phyloP scores from a whole-genome alignment of 2,888 invertebrate genomes.

The Sinelater perroti region DNA sequence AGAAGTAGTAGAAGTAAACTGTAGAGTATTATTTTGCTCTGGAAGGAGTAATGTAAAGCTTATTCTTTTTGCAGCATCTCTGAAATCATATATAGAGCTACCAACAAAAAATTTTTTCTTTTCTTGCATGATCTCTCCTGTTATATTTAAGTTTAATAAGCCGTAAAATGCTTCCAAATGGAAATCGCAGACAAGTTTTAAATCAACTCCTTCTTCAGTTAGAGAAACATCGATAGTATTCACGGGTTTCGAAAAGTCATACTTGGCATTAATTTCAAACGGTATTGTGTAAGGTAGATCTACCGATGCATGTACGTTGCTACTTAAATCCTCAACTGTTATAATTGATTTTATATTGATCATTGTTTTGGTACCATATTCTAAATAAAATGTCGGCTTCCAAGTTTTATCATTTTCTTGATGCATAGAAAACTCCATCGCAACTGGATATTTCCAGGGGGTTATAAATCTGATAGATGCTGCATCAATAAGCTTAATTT shows the following conservation, averaged over 20 bases:
- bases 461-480: slow-evolving; percentile 13
- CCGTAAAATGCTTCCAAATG: neutral
- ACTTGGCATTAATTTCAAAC: neutral
- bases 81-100: neutral
- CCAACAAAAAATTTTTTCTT: neutral
- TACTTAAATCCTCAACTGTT: neutral
- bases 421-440: slow-evolving; percentile 18
- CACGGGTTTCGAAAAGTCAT: slow-evolving; percentile 1
- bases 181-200: neutral
- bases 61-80: neutral
- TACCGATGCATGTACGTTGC: neutral
- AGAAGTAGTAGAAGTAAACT: neutral
- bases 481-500: slow-evolving; percentile 4
- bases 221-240: slow-evolving; percentile 1
- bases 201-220: neutral
- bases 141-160: neutral
- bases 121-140: neutral
- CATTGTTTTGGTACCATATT: slow-evolving; percentile 3
- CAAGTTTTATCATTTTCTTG: neutral
- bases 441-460: slow-evolving; percentile 23
- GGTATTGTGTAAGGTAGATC: neutral
- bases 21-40: neutral
- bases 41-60: neutral
- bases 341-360: slow-evolving; percentile 4
- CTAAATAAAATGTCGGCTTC: slow-evolving; percentile 21